A percentile compares a stretch with the other conserved stretches of the same genome.
Conservation (phyloP, 2,797 vertebrate species). For the Typhlichthys eigenmanni region DNA sequence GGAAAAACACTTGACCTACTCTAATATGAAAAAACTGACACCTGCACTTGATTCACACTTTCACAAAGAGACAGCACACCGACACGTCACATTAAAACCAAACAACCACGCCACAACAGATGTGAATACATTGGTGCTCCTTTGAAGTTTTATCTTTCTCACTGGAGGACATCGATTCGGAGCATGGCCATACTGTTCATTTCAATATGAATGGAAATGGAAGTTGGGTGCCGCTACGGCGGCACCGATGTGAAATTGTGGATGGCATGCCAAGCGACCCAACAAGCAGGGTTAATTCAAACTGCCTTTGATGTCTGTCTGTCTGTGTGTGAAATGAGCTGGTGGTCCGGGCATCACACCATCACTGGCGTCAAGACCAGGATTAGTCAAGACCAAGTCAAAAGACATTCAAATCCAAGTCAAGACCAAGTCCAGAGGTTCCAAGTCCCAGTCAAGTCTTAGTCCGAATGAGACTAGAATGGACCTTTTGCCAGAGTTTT, state of each 20-base stretch:
- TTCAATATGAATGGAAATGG: slow-evolving; percentile 80
- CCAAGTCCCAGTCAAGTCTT: no score
- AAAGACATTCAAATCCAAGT: no score
- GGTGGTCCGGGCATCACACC: slow-evolving; percentile 67
- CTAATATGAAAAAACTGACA: slow-evolving; percentile 63
- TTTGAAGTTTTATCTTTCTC: slow-evolving; percentile 80
- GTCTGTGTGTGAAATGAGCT: slow-evolving; percentile 80
- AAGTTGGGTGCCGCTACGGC: slow-evolving; percentile 66
- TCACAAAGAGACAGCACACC: slow-evolving; percentile 55
- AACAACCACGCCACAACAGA: slow-evolving; percentile 42
- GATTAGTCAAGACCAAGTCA: no score
- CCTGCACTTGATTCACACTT: slow-evolving; percentile 54
- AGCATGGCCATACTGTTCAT: slow-evolving; percentile 68
- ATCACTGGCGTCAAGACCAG: slow-evolving; percentile 3
- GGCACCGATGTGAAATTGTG: slow-evolving; percentile 74
- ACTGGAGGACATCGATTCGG: slow-evolving; percentile 58
- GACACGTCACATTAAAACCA: slow-evolving; percentile 30
- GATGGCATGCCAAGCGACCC: slow-evolving; percentile 66
- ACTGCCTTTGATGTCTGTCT: slow-evolving; percentile 79
- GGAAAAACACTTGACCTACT: slow-evolving; percentile 63
- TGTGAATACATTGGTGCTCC: slow-evolving; percentile 50
- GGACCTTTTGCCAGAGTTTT: no score
- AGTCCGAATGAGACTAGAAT: no score
- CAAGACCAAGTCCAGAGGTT: no score
- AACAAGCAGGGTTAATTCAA: slow-evolving; percentile 77